A percentile compares a stretch with the other conserved stretches of the same genome.
phyloP scores from a whole-genome alignment of 2,888 invertebrate genomes.

The Drepanosiphum platanoidis region DNA sequence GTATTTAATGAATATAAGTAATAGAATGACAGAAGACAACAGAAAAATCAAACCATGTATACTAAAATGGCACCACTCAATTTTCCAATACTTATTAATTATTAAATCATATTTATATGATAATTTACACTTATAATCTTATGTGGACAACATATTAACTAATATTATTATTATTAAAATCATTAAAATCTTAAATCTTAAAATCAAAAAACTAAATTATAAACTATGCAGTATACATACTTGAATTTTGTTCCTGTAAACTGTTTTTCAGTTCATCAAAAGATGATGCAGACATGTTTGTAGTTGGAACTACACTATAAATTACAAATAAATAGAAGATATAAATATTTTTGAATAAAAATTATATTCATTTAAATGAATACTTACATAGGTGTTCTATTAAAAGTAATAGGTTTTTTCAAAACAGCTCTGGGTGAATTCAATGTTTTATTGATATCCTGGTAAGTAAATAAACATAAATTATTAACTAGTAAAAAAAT shows the following conservation, averaged over 20 bases:
- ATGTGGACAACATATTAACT: too few relatives aligned
- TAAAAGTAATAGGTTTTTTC: slow-evolving; percentile 9
- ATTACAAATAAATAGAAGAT: not conserved
- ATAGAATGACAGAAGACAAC: too few relatives aligned
- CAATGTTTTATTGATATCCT: slow-evolving; percentile 17
- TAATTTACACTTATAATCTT: too few relatives aligned
- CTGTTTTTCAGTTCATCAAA: slow-evolving; percentile 36
- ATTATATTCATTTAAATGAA: not conserved
- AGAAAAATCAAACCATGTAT: too few relatives aligned
- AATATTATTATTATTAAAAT: too few relatives aligned
- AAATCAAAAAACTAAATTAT: not conserved
- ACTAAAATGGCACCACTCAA: too few relatives aligned
- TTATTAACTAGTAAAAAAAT: too few relatives aligned
- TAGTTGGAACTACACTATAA: slow-evolving; percentile 3
- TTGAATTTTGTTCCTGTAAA: slow-evolving; percentile 13
- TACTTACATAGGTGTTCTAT: slow-evolving; percentile 55
- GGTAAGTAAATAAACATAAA: not conserved
- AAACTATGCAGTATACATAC: slow-evolving; percentile 9
- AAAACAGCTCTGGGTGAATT: not conserved
- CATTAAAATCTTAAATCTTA: too few relatives aligned
- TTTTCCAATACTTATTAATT: too few relatives aligned
- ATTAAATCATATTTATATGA: too few relatives aligned
- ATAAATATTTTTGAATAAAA: not conserved
- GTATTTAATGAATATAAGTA: too few relatives aligned
- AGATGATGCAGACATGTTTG: slow-evolving; percentile 33